Percentiles rank a stretch among this genome's conserved stretches.
Conservation (phyloP, 64 coral and sea anemone genomes). For the Porites lutea region DNA sequence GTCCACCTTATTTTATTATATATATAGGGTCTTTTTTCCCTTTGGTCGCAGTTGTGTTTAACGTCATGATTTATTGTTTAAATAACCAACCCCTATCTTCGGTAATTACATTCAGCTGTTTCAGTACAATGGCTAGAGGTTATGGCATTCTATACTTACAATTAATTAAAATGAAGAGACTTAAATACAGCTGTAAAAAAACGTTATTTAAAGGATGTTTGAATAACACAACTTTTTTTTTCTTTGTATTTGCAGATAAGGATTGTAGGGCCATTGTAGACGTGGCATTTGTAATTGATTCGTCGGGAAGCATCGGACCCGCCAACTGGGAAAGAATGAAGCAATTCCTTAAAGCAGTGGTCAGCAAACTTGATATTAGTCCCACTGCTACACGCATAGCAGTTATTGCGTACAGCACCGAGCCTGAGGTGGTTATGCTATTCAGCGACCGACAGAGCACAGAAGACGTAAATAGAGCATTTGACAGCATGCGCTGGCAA, state of each 20-base stretch:
- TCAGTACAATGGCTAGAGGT: too few species aligned
- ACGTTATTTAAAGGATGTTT: too few species aligned
- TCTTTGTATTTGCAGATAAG: background rate
- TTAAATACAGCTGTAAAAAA: too few species aligned
- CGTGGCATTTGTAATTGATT: conserved; percentile 59
- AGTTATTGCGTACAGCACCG: conserved; percentile 28
- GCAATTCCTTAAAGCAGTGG: conserved; percentile 21
- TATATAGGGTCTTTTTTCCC: too few species aligned
- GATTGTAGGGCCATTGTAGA: conserved; percentile 27
- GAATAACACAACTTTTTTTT: background rate
- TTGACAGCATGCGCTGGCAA: conserved; percentile 22
- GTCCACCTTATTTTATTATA: too few species aligned
- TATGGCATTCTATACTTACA: too few species aligned
- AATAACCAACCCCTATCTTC: too few species aligned
- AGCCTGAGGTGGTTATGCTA: background rate
- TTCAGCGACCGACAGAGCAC: background rate
- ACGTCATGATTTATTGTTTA: too few species aligned
- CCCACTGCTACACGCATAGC: conserved; percentile 26
- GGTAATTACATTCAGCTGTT: too few species aligned
- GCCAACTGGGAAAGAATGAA: conserved; percentile 39
- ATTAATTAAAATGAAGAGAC: too few species aligned
- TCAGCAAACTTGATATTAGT: conserved; percentile 28
- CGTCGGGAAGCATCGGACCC: conserved; percentile 45
- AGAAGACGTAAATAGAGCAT: background rate
- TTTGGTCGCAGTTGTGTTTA: too few species aligned